These are phyloP conservation scores for Gouania willdenowi DNA, from an alignment of 2,797 vertebrate genomes.

Conservation along the genomic window DNA sequence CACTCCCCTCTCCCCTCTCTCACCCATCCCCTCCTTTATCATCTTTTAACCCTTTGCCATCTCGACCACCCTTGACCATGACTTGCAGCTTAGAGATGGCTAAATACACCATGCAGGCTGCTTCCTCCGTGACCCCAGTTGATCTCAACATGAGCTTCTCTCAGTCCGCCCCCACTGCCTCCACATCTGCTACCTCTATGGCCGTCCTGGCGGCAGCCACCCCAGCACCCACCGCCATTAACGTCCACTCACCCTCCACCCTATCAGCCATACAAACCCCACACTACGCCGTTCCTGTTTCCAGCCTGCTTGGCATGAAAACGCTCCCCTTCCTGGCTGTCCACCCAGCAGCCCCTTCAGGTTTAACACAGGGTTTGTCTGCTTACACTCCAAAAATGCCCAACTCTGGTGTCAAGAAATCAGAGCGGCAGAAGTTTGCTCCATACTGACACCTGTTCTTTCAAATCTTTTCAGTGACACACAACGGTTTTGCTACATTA, in stretches of 20 bases:
- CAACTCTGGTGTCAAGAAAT: slow-evolving; percentile 83
- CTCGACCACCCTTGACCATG: no score
- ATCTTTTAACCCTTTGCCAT: no score
- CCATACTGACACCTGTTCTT: slow-evolving; percentile 79
- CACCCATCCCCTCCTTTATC: slow-evolving; percentile 50
- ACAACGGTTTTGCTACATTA: no score
- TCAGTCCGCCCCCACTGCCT: slow-evolving; percentile 82
- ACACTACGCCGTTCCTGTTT: slow-evolving; percentile 90
- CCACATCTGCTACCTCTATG: slow-evolving; percentile 85
- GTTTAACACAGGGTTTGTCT: slow-evolving; percentile 81
- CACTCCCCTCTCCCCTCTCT: slow-evolving; percentile 78
- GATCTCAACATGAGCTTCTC: slow-evolving; percentile 92
- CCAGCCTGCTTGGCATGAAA: slow-evolving; percentile 97
- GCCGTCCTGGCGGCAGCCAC: slow-evolving; percentile 82
- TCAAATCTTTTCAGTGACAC: slow-evolving; percentile 9
- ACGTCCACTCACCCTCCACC: slow-evolving; percentile 84
- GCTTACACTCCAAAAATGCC: slow-evolving; percentile 87
- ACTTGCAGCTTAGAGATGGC: slow-evolving; percentile 95
- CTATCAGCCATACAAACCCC: slow-evolving; percentile 82
- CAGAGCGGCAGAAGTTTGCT: slow-evolving; percentile 92
- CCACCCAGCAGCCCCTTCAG: slow-evolving; percentile 79
- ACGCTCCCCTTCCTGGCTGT: slow-evolving; percentile 86
- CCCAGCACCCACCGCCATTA: slow-evolving; percentile 79
- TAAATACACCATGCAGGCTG: slow-evolving; percentile 95
- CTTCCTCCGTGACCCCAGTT: slow-evolving; percentile 84